These are phyloP conservation scores for Prunella himalayana DNA, from an alignment of 2,113 vertebrate species.

Conservation along the genomic window DNA sequence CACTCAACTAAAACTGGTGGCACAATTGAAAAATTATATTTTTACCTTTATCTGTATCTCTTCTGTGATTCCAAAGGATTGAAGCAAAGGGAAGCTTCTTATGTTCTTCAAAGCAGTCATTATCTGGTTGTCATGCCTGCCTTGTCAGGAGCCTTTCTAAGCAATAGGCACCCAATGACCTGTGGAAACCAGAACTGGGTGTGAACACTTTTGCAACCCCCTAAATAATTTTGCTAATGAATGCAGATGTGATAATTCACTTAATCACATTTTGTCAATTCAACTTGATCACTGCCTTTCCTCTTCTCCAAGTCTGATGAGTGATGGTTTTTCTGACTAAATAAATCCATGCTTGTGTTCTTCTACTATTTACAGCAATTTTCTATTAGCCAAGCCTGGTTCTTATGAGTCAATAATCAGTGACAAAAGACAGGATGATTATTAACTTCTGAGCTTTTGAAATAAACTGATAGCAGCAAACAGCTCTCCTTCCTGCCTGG, in stretches of 20 bases:
- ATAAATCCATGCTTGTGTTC: neutral
- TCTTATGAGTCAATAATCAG: neutral
- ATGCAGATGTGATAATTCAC: neutral
- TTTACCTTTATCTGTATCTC: slow-evolving; percentile 9
- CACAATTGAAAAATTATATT: neutral
- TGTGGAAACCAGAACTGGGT: neutral
- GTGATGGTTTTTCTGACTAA: neutral
- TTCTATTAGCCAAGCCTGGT: neutral
- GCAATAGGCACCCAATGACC: neutral
- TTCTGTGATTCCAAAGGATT: neutral
- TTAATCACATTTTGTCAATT: neutral
- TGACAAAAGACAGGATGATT: neutral
- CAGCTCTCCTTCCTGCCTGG: neutral
- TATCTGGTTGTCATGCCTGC: neutral
- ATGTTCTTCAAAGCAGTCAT: neutral
- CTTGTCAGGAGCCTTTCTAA: neutral
- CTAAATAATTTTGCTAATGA: neutral
- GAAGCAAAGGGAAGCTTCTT: neutral
- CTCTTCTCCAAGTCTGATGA: neutral
- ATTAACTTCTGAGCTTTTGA: neutral
- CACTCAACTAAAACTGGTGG: neutral
- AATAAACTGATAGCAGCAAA: neutral
- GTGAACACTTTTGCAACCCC: neutral
- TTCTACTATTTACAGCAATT: neutral
- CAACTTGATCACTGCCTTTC: neutral